A percentile compares a stretch with the other conserved stretches of the same genome.
These are phyloP conservation scores for Phortica variegata DNA, from an alignment of 1,140 invertebrate genomes.

Conservation along the genomic window DNA sequence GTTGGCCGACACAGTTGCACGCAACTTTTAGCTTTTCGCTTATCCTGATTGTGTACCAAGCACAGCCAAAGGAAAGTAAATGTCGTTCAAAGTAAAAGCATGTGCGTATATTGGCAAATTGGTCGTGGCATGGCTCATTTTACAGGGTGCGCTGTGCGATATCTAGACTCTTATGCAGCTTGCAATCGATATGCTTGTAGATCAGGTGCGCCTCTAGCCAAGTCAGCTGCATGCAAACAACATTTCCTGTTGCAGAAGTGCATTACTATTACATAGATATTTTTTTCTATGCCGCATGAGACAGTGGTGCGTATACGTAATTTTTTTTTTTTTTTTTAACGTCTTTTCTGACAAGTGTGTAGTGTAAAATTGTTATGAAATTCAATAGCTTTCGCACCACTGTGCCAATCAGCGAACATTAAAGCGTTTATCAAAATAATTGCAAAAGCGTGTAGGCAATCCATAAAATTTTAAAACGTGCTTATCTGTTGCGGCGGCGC, in stretches of 20 bases:
- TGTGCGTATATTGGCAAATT: constrained; percentile 11
- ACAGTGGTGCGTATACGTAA: constrained; percentile 37
- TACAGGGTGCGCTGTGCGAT: too few species aligned
- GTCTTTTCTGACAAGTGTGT: too few species aligned
- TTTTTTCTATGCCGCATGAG: constrained; percentile 24
- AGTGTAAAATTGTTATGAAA: too few species aligned
- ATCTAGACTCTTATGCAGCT: too few species aligned
- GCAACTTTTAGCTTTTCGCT: constrained; percentile 17
- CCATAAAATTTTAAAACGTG: constrained; percentile 30
- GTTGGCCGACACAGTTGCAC: constrained; percentile 22
- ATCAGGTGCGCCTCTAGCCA: constrained; percentile 28
- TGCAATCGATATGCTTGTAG: constrained; percentile 17
- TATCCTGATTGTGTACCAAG: constrained; percentile 33
- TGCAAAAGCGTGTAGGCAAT: constrained; percentile 44
- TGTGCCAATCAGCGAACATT: too few species aligned
- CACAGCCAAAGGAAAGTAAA: too few species aligned
- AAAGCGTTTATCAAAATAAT: too few species aligned
- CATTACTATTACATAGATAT: constrained; percentile 28
- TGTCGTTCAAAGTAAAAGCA: too few species aligned
- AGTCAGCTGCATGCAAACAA: constrained; percentile 20
- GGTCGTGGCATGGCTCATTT: too few species aligned
- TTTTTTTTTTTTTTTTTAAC: too few species aligned
- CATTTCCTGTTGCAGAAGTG: constrained; percentile 34
- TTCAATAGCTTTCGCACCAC: too few species aligned
- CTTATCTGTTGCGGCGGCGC: constrained; percentile 21